A percentile compares a stretch with the other conserved stretches of the same genome.
Conservation (phyloP, 2,797 vertebrate genomes). For the Poliocrania exsul region DNA sequence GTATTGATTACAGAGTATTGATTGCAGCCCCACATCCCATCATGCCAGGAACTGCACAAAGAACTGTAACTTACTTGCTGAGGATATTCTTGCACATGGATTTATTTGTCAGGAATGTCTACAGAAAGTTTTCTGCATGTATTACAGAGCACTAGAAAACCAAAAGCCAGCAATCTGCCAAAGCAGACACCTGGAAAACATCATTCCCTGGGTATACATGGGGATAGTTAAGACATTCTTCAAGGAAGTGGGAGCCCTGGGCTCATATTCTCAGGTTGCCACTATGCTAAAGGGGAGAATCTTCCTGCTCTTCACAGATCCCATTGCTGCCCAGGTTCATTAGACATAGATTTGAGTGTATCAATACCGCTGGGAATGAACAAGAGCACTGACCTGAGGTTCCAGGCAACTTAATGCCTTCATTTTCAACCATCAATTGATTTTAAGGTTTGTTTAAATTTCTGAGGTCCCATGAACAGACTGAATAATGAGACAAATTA, state of each 20-base stretch:
- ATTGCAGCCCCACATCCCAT: neutral
- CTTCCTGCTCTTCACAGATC: neutral
- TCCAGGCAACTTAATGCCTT: neutral
- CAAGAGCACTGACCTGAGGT: neutral
- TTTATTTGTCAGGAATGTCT: neutral
- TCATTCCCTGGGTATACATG: rapidly evolving
- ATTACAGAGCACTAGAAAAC: neutral
- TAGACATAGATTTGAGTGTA: neutral
- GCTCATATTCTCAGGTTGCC: neutral
- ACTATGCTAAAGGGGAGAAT: neutral
- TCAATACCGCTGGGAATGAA: neutral
- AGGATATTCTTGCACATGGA: neutral
- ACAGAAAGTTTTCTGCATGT: neutral
- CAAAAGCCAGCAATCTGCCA: neutral
- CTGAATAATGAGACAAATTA: neutral
- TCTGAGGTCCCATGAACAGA: neutral
- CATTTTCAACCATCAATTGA: neutral
- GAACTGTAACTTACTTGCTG: neutral
- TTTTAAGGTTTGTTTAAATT: neutral
- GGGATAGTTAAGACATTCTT: neutral
- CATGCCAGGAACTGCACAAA: neutral
- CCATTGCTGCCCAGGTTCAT: neutral
- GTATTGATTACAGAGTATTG: neutral
- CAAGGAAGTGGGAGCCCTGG: neutral
- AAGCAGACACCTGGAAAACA: neutral